Base-by-base conservation (phyloP, 1,140 invertebrate genomes). In the Rhagoletis zephyria region DNA sequence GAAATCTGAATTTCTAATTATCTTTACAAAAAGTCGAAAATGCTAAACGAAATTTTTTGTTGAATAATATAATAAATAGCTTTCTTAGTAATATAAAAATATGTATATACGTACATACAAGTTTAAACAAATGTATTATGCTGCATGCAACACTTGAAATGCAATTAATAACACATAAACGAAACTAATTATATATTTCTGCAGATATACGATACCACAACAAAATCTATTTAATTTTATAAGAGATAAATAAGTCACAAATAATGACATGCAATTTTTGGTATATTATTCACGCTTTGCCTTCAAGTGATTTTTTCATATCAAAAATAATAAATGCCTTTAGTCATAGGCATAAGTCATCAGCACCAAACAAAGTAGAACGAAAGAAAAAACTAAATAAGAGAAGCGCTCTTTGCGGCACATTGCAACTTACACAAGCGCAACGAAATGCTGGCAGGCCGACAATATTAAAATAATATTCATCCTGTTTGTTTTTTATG, bases 141-240 rank as follows among this genome's bases (percentile, higher is more conserved):
- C 42, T 74, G 45, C 67, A 74, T 45, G 67, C 67, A 74, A 74
- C 67, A 45, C 42, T 74, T 45, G 45, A 74, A 48, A 1, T 5
- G 67, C 67, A 74, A 74, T 74, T 70, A 74, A 16, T 74, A 5
- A 74, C 14, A 74, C 14, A 10, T 14, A 48, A 45, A 74, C 45
- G 67, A 74, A 48, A 74, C 42, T 48, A 74, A 74, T 74, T 74
- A 74, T 45, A 16, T 7, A 74, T 74, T 16, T 12, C 45, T 48
- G 42, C 42, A 9, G 16, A 74, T 16, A 16, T 45, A 16, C 16
- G 30, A 30, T n/a, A 16, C 14, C 65, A 19, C 64, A 65, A 70
- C 30, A 42, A 45, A n/a, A 16, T 6, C 12, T 42, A 70, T 70
- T 70, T 45, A 74, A 74, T 45, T 4, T 74, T 74, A 48, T 74